A percentile compares a stretch with the other conserved stretches of the same genome.
These are phyloP conservation scores for Botia kubotai DNA, from an alignment of 2,797 vertebrate species.

Conservation along the genomic window DNA sequence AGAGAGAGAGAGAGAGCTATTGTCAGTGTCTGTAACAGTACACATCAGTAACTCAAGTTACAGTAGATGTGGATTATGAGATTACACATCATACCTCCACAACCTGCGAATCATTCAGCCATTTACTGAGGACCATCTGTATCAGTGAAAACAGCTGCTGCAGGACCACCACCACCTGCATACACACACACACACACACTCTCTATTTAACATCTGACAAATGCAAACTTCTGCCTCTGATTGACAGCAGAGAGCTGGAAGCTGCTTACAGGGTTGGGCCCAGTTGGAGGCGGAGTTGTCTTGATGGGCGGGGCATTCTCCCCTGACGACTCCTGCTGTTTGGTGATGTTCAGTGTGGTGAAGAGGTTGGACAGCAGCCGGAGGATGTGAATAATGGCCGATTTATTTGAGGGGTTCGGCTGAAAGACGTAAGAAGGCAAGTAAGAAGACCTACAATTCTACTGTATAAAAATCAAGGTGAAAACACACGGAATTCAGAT, in stretches of 20 bases:
- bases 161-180: constrained; percentile 95
- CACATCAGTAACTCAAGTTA: neutral
- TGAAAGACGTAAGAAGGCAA: constrained; percentile 63
- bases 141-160: constrained; percentile 99
- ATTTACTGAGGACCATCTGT: constrained; percentile 98
- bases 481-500: too few species aligned
- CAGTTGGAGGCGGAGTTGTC: constrained; percentile 86
- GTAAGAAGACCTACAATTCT: too few species aligned
- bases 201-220: neutral
- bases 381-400: constrained; percentile 98
- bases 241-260: neutral
- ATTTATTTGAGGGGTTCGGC: constrained; percentile 98
- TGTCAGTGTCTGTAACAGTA: neutral
- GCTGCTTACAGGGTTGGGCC: constrained; percentile 94
- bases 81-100: constrained; percentile 86
- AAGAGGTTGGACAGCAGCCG: constrained; percentile 97
- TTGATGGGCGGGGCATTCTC: constrained; percentile 88
- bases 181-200: too few species aligned
- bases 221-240: neutral
- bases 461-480: too few species aligned
- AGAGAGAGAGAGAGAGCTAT: neutral
- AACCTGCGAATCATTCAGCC: constrained; percentile 97
- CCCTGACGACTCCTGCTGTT: constrained; percentile 91
- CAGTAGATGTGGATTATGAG: neutral
- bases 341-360: constrained; percentile 96